Base-by-base conservation (phyloP, 1,140 invertebrate genomes). In the Maniola jurtina region DNA sequence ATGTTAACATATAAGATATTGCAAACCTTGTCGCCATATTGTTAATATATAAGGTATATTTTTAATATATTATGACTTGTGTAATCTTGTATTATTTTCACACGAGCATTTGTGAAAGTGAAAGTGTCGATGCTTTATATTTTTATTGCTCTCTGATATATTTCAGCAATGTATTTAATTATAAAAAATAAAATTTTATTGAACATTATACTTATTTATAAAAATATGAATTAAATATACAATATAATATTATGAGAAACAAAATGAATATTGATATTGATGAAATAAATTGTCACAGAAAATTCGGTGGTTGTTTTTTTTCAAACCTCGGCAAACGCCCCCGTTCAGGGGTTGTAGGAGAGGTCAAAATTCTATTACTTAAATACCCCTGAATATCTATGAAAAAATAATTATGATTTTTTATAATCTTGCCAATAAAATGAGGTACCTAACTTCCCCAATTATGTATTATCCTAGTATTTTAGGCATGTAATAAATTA, bases 1-100 rank as follows among this genome's bases (percentile, higher is more conserved):
- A 72, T 80, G 75, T 81, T 73, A 67, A 38, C n/a, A n/a, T 57
- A 71, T 78, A 73, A 78, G 68, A 66, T 73, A 75, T 67, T 75
- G 65, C 64, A 66, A 71, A 70, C 36, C 14, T 57, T 71, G 61
- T 70, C 71, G 69, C 69, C 73, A 73, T 73, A 70, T 61, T 73
- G 55, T 60, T 64, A 52, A 61, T 70, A 47, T 66, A 61, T 70
- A 52, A 25, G 4, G 25, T 25, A 40, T 57, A 68, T 52, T 64
- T 55, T 67, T 52, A 57, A 48, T 63, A 34, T 63, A 42, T 45
- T 25, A 45, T 45, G 15, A 55, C 14, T 11, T 33, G 36, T 56
- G 33, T 56, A 33, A 34, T 42, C 16, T 34, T 64, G 45, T 61
- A 36, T 36, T 61, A 36, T 55, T 50, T 61, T 52, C 36, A 61